Base-by-base conservation (phyloP, 1,140 invertebrate genomes). In the Subanguina moxae region DNA sequence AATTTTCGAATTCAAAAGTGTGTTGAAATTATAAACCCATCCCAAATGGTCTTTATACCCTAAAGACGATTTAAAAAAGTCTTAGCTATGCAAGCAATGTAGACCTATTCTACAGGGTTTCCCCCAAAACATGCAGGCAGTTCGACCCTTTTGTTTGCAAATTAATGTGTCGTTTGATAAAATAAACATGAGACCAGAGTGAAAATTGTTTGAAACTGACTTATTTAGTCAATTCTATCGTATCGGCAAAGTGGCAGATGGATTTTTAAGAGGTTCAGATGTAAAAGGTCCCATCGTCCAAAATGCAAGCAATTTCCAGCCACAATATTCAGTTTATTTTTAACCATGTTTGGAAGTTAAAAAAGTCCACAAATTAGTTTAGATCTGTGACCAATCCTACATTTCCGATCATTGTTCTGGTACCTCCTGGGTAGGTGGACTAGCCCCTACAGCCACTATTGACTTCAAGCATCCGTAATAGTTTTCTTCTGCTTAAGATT, bases 341-440 rank as follows among this genome's bases (percentile, higher is more conserved):
- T 58, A 13, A 13, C 30, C 30, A 58, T 13, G 57, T 13, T 13
- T 23, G 30, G 23, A 58, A n/a, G n/a, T n/a, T n/a, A 13, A 11
- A 25, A 58, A 45, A 45, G 11, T 42, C 21, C 57, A 21, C 19
- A 42, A 58, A 58, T 11, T 58, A 23, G 17, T 70, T 30, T 38
- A 69, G 70, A 48, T 73, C 17, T 71, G 70, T 30, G 70, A 71
- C 15, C 65, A 70, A 17, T 42, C 59, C 9, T 71, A 71, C 43
- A 27, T 57, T 8, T 64, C 46, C 17, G 65, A 72, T 1, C 61
- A 62, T 19, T 78, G 76, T 52, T 28, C 67, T n/a, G 57, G 43
- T n/a, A 56, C 78, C 25, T 64, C 72, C 46, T 78, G 76, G 76
- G 78, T 78, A 13, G 78, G 78, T n/a, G 76, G 76, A n/a, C 80